Base-by-base conservation (phyloP, 2,797 vertebrate species). In the Phaenicophaeus curvirostris region DNA sequence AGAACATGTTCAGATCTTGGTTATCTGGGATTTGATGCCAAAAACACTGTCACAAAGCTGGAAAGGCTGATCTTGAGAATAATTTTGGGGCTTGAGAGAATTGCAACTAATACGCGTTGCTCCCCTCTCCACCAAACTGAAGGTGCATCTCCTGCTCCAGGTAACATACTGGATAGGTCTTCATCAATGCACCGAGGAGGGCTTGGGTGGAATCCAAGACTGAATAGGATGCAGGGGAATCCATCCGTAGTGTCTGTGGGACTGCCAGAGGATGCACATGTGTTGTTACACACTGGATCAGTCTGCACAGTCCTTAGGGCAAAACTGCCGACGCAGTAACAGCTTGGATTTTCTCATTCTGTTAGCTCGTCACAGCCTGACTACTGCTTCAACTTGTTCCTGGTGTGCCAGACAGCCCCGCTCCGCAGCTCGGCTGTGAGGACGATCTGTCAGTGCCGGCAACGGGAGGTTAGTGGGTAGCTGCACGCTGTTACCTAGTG, bases 341-440 rank as follows among this genome's bases (percentile, higher is more conserved):
- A 91, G 82, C 92, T 87, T 41, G 63, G 78, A 33, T 67, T 55
- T 89, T 50, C 80, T 74, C 83, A 13, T 39, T 50, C 59, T 41
- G 57, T 63, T 62, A 63, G 37, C 46, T 59, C 46, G 21, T 46
- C 81, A 74, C 54, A 66, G 68, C 48, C 53, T 41, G 48, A 2
- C 14, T 10, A 25, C 78, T 57, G 82, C 69, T 78, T 21, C 67
- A 46, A 10, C 46, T 67, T 11, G 0, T 5, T 69, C 63, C 68
- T 3, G 2, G 75, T 15, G 83, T 66, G 57, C 73, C 73, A 53
- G 85, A 1, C 18, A 91, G 86, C 10, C 2, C 51, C 0, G 2
- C 67, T 61, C 72, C 2, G 75, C 88, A 85, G 77, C 68, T 72
- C 3, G 7, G 68, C 59, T 24, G 31, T 8, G 55, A 6, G 5